phyloP scores from a whole-genome alignment of 2,888 invertebrate species.

The Campaea margaritaria region DNA sequence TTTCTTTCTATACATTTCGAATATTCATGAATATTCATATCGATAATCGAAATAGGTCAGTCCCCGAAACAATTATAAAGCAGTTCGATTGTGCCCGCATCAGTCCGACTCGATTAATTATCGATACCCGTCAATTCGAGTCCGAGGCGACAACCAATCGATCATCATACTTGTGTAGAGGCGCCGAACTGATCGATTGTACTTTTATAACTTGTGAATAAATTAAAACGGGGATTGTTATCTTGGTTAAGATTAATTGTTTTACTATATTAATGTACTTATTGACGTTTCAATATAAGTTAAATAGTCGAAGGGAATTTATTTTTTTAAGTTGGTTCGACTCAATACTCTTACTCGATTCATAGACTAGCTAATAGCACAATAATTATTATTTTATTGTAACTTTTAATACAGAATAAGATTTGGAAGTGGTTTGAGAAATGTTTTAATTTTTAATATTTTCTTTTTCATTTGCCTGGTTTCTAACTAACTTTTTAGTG shows the following conservation, averaged over 20 bases:
- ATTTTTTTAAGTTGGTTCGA: background rate
- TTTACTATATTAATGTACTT: slow-evolving; percentile 19
- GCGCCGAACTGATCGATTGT: slow-evolving; percentile 78
- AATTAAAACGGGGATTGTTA: slow-evolving; percentile 72
- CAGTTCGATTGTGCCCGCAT: slow-evolving; percentile 49
- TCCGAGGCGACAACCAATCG: slow-evolving; percentile 69
- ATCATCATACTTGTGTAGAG: slow-evolving; percentile 66
- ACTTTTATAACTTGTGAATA: slow-evolving; percentile 69
- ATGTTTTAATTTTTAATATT: too few species aligned
- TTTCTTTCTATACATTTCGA: background rate
- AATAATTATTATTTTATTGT: too few species aligned
- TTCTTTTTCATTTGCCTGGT: too few species aligned
- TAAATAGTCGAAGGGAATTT: background rate
- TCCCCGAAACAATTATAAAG: slow-evolving; percentile 53
- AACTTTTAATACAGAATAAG: too few species aligned
- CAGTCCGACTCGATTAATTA: slow-evolving; percentile 70
- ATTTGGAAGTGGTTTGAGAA: too few species aligned
- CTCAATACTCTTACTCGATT: too few species aligned
- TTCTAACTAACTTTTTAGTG: too few species aligned
- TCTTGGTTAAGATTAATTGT: slow-evolving; percentile 53
- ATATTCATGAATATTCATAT: slow-evolving; percentile 23
- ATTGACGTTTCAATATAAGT: slow-evolving; percentile 23
- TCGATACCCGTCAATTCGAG: slow-evolving; percentile 63
- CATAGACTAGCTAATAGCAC: background rate
- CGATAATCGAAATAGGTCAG: slow-evolving; percentile 24